Evolutionary conservation across 2,888 invertebrate species (phyloP).

Genomic region (Beris morrisii): DNA sequence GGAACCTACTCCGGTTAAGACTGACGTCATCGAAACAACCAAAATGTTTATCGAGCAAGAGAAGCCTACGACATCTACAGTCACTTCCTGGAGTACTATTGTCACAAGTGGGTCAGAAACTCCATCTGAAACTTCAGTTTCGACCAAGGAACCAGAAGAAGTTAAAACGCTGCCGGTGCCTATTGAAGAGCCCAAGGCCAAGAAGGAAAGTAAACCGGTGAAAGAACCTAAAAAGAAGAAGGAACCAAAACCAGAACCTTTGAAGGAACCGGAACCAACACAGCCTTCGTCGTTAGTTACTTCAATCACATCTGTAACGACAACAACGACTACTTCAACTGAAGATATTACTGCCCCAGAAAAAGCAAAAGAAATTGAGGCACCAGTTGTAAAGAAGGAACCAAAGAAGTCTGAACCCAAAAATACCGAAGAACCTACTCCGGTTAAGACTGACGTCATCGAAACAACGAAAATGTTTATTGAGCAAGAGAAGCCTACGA

Average conservation of each 20-base stretch:
- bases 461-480: no score
- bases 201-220: no score
- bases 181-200: background rate
- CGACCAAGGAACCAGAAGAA: background rate
- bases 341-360: background rate
- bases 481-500: background rate
- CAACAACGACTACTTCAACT: background rate
- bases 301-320: background rate
- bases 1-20: background rate
- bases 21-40: background rate
- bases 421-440: background rate
- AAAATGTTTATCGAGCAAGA: background rate
- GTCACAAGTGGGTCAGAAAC: background rate
- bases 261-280: background rate
- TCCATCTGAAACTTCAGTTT: background rate
- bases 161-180: background rate
- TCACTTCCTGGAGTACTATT: background rate
- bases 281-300: background rate
- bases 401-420: background rate
- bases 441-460: no score
- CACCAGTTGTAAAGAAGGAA: no score
- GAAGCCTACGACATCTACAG: background rate
- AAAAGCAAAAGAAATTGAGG: background rate
- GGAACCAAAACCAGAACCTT: slow-evolving; percentile 1
- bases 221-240: background rate